A percentile compares a stretch with the other conserved stretches of the same genome.
Conservation (phyloP, 2,888 invertebrate species). For the Scelioninae gen. 1 region DNA sequence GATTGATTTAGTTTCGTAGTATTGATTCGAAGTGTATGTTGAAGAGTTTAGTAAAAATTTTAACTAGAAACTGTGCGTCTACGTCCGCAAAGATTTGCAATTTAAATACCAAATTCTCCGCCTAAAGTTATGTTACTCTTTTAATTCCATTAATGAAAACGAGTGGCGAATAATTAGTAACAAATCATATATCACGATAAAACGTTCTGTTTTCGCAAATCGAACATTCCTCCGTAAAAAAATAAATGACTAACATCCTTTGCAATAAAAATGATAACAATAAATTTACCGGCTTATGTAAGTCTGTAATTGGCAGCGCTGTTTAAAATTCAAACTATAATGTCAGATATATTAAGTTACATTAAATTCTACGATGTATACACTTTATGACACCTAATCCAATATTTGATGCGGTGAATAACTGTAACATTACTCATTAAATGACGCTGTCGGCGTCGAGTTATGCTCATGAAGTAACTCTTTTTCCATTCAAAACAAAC, state of each 20-base stretch:
- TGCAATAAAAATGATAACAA: constrained; percentile 40
- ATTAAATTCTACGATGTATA: constrained; percentile 54
- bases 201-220: not conserved
- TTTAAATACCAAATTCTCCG: not conserved
- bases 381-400: constrained; percentile 60
- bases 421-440: constrained; percentile 56
- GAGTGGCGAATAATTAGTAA: constrained; percentile 1
- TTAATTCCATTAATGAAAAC: constrained; percentile 28
- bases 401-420: constrained; percentile 56
- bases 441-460: constrained; percentile 11
- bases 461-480: not conserved
- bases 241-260: constrained; percentile 15
- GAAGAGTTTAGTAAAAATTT: too few species aligned
- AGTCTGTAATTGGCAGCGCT: constrained; percentile 25
- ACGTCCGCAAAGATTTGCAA: not conserved
- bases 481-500: constrained; percentile 45
- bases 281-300: constrained; percentile 37
- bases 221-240: not conserved
- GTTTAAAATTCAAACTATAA: constrained; percentile 52
- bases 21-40: too few species aligned
- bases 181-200: not conserved
- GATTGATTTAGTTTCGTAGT: too few species aligned
- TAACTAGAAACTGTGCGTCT: too few species aligned
- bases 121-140: not conserved
- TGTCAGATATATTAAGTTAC: constrained; percentile 48